Conservation (phyloP, 2,113 vertebrate genomes). For the Callipepla squamata region DNA sequence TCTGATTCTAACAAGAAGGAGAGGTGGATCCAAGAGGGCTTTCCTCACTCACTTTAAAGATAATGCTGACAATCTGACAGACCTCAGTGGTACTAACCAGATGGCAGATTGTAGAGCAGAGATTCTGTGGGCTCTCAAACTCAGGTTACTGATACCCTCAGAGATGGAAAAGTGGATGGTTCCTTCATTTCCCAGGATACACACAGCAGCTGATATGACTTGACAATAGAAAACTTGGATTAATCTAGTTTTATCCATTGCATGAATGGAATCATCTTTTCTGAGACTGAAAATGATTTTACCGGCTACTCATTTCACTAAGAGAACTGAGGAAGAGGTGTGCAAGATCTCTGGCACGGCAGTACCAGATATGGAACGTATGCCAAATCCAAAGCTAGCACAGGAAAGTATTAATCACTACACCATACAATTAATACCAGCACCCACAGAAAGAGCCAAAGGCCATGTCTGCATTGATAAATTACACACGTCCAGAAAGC, state of each 20-base stretch:
- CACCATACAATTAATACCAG: background rate
- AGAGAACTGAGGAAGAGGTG: background rate
- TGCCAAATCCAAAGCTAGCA: background rate
- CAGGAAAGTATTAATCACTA: background rate
- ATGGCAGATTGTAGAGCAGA: fast-evolving
- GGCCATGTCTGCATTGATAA: background rate
- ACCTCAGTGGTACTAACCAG: background rate
- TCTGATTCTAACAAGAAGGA: background rate
- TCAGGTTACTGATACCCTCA: background rate
- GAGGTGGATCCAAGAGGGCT: background rate
- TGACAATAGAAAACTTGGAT: background rate
- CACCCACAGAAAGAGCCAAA: background rate
- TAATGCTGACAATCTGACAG: background rate
- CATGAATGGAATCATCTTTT: background rate
- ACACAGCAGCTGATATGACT: background rate
- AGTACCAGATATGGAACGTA: background rate
- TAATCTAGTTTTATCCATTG: background rate
- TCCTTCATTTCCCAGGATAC: background rate
- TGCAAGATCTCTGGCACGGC: background rate
- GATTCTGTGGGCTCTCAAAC: background rate
- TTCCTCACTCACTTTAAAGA: background rate
- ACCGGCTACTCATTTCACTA: background rate
- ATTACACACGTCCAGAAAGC: background rate
- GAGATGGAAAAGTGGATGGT: background rate
- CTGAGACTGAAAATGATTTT: background rate